A percentile compares a stretch with the other conserved stretches of the same genome.
Conservation (phyloP, 2,113 vertebrate genomes). For the Clarias macrocephalus region DNA sequence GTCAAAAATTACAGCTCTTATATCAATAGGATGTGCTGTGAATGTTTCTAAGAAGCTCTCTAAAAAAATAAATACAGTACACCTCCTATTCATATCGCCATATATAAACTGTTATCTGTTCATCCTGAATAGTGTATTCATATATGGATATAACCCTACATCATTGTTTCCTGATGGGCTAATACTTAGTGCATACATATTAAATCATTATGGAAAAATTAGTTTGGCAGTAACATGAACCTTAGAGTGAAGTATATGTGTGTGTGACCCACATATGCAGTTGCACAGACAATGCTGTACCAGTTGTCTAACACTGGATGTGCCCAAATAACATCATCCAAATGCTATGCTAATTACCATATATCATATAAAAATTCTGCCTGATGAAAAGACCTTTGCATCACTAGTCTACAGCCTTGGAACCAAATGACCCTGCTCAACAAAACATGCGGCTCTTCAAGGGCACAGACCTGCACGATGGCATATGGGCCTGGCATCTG, state of each 20-base stretch:
- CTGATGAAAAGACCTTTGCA: slow-evolving; percentile 17
- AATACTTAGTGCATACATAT: neutral
- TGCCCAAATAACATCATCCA: slow-evolving; percentile 23
- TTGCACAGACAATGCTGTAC: neutral
- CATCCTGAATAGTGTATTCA: neutral
- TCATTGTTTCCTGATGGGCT: neutral
- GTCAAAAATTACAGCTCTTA: neutral
- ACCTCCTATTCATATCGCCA: neutral
- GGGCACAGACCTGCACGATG: slow-evolving; percentile 38
- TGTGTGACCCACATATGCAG: neutral
- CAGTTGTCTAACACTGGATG: neutral
- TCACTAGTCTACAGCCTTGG: slow-evolving; percentile 17
- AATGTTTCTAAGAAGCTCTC: neutral
- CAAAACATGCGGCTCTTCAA: slow-evolving; percentile 51
- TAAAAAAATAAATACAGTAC: neutral
- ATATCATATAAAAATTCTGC: neutral
- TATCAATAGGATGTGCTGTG: neutral
- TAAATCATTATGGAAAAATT: neutral
- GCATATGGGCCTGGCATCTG: slow-evolving; percentile 52
- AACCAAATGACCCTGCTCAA: slow-evolving; percentile 50
- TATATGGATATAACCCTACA: neutral
- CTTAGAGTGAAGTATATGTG: neutral
- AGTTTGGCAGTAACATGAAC: neutral
- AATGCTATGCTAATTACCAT: slow-evolving; percentile 17
- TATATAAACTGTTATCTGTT: neutral